These are phyloP conservation scores for Clarias laeviceps DNA, from an alignment of 2,797 vertebrate genomes.

Conservation along the genomic window DNA sequence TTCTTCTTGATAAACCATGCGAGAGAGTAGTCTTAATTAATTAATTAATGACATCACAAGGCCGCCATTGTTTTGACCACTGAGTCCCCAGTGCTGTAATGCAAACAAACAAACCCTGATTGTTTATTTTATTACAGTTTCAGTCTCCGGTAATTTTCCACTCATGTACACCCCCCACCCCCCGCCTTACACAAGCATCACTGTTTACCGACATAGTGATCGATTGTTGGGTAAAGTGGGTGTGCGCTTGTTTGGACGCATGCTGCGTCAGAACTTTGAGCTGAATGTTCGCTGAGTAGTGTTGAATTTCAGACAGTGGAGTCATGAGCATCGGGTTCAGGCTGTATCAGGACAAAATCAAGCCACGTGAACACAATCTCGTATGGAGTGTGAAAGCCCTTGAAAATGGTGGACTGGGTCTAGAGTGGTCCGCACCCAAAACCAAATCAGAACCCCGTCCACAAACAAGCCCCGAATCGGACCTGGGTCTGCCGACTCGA, in stretches of 20 bases:
- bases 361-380: background rate
- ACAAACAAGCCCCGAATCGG: background rate
- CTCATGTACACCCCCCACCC: background rate
- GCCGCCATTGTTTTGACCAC: background rate
- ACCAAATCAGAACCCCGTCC: background rate
- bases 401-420: background rate
- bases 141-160: background rate
- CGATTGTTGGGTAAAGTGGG: background rate
- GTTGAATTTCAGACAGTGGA: background rate
- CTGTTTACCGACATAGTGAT: background rate
- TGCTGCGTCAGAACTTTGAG: background rate
- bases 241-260: background rate
- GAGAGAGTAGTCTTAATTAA: background rate
- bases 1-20: background rate
- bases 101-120: background rate
- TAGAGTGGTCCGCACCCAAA: too few relatives aligned
- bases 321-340: background rate
- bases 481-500: background rate
- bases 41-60: background rate
- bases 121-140: background rate
- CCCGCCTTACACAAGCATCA: background rate
- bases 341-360: background rate
- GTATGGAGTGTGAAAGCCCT: background rate
- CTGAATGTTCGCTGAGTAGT: background rate
- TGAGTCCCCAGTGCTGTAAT: background rate